Percentiles rank a stretch among this genome's conserved stretches.
Conservation (phyloP, 2,113 vertebrate genomes). For the Brachypodius melanocephalos region DNA sequence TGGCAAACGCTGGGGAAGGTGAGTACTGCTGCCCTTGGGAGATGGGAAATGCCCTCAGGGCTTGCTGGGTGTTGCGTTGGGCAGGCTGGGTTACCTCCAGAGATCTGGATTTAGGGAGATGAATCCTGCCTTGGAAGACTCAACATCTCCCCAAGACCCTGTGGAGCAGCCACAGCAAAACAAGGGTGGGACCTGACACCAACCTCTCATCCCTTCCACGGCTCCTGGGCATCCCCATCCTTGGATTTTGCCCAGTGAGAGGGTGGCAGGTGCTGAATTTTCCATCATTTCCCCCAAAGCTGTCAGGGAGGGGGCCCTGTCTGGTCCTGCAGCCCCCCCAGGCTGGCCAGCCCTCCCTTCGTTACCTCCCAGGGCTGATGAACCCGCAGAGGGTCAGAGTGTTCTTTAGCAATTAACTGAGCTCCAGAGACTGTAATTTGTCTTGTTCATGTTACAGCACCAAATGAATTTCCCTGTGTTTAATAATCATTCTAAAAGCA, state of each 20-base stretch:
- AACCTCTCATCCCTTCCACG: accelerated
- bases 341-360: not conserved
- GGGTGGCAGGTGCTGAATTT: not conserved
- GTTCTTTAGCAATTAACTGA: conserved; percentile 59
- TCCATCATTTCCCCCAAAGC: not conserved
- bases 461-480: conserved; percentile 63
- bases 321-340: not conserved
- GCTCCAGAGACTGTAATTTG: conserved; percentile 62
- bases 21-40: not conserved
- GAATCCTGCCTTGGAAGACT: not conserved
- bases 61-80: not conserved
- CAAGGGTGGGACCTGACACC: not conserved
- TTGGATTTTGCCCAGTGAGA: not conserved
- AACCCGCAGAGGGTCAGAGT: conserved; percentile 44
- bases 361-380: conserved; percentile 36
- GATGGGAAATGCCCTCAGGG: accelerated
- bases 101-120: not conserved
- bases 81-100: not conserved
- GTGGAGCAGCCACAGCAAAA: not conserved
- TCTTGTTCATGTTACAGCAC: conserved; percentile 56
- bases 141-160: not conserved
- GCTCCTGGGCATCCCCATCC: not conserved
- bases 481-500: conserved; percentile 61
- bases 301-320: not conserved
- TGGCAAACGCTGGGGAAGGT: not conserved